Evolutionary conservation across 1,140 invertebrate genomes (phyloP).

Genomic region (Notospermus geniculatus): DNA sequence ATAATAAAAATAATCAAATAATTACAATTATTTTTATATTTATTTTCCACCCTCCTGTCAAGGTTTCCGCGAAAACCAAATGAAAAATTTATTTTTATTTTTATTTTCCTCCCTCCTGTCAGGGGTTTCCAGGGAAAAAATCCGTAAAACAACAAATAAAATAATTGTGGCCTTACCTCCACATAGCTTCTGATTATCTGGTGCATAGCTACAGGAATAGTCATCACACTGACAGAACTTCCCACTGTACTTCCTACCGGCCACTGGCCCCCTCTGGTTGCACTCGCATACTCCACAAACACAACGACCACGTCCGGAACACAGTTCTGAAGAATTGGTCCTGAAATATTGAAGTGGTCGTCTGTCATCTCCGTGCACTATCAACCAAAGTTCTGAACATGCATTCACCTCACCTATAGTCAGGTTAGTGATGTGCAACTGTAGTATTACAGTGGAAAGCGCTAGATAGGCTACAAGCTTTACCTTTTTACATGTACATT

Average conservation of each 20-base stretch:
- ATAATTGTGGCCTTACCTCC: slow-evolving; percentile 59
- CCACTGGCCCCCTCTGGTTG: slow-evolving; percentile 18
- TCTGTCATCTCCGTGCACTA: slow-evolving; percentile 64
- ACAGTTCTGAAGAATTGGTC: slow-evolving; percentile 21
- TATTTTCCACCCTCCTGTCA: no score
- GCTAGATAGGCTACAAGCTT: neutral
- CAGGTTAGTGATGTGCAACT: neutral
- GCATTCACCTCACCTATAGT: no score
- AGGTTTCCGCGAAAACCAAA: no score
- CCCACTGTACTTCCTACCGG: slow-evolving; percentile 62
- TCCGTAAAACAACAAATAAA: no score
- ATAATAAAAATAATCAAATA: no score
- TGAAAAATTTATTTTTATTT: no score
- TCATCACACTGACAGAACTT: slow-evolving; percentile 91
- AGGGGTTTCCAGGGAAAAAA: no score
- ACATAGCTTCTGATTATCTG: slow-evolving; percentile 75
- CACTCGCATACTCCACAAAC: slow-evolving; percentile 40
- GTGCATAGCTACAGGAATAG: slow-evolving; percentile 81
- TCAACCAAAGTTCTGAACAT: neutral
- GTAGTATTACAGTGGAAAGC: neutral
- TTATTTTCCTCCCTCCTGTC: no score
- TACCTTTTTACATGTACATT: neutral
- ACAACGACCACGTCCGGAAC: slow-evolving; percentile 34
- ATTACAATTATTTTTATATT: no score
- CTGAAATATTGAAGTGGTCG: no score